Base-by-base conservation (phyloP, 2,797 vertebrate species). In the Gorsachius magnificus region DNA sequence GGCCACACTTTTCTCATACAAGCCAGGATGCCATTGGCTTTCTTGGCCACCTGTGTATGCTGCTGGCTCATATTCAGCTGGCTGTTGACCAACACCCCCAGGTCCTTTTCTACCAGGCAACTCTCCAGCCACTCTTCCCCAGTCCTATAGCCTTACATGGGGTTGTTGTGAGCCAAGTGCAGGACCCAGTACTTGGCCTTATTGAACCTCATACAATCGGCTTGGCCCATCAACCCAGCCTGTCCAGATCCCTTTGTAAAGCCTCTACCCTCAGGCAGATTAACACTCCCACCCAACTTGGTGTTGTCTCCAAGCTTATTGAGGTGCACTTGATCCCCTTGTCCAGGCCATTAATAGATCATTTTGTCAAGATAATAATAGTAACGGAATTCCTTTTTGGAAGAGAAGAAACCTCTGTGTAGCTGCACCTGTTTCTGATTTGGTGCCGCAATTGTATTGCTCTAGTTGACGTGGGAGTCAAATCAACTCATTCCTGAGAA, bases 221-320 rank as follows among this genome's bases (percentile, higher is more conserved):
- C 25, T 21, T 1, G 1, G 21, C 26, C 35, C 38, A 33, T 36
- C 0, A 2, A 31, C 61, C 26, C 38, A 71, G 35, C 36, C 46
- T 26, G 9, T 26, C 25, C 11, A 54, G 48, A 10, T 46, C 28
- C 28, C 28, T 54, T 16, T 50, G 31, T 5, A 57, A 19, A 65
- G 9, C 35, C 20, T 41, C 24, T 48, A 5, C 24, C 13, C 35
- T 57, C 16, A 5, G 16, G 58, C 26, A 54, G 8, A 41, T 81
- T 22, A 54, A 36, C 14, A 9, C 10, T 35, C 16, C 20, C 1
- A 0, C 13, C 26, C 22, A 54, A 9, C 21, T 54, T 63, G 7
- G 14, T 50, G 45, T 66, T 3, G 0, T 43, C 53, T 66, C 25
- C 31, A 50, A 50, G 35, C 43, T 50, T 51, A 16, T 31, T 26